Percentiles rank a stretch among this genome's conserved stretches.
These are phyloP conservation scores for Penaeus vannamei DNA, from an alignment of 1,140 invertebrate species.

Conservation along the genomic window DNA sequence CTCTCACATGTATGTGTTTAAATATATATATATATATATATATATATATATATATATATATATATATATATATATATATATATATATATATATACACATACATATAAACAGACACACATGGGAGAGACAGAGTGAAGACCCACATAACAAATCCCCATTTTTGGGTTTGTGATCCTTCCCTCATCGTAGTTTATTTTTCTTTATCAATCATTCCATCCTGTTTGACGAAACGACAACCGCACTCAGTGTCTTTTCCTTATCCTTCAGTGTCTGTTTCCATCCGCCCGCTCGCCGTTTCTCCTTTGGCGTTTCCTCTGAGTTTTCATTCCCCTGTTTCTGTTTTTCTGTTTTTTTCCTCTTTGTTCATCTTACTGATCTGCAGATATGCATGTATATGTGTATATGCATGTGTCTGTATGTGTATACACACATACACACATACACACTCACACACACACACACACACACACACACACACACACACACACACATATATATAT, in stretches of 20 bases:
- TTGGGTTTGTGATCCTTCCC: no score
- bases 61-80: constrained; percentile 26
- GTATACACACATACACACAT: neutral
- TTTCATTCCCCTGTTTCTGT: no score
- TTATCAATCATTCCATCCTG: neutral
- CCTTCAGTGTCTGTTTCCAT: neutral
- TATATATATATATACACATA: constrained; percentile 46
- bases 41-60: constrained; percentile 46
- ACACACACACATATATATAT: no score
- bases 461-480: no score
- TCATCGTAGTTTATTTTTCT: no score
- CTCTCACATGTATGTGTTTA: no score
- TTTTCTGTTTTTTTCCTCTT: neutral
- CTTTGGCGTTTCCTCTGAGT: no score
- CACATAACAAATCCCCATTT: neutral
- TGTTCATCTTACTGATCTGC: neutral
- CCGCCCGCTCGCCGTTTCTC: neutral
- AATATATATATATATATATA: constrained; percentile 47
- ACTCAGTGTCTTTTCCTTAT: neutral
- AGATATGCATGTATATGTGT: neutral
- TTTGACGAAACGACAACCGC: neutral
- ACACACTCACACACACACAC: no score
- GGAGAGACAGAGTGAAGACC: no score
- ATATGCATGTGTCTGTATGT: neutral
- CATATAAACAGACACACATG: constrained; percentile 35